A percentile compares a stretch with the other conserved stretches of the same genome.
These are phyloP conservation scores for Xiphophorus hellerii DNA, from an alignment of 2,113 vertebrate species.

Conservation along the genomic window DNA sequence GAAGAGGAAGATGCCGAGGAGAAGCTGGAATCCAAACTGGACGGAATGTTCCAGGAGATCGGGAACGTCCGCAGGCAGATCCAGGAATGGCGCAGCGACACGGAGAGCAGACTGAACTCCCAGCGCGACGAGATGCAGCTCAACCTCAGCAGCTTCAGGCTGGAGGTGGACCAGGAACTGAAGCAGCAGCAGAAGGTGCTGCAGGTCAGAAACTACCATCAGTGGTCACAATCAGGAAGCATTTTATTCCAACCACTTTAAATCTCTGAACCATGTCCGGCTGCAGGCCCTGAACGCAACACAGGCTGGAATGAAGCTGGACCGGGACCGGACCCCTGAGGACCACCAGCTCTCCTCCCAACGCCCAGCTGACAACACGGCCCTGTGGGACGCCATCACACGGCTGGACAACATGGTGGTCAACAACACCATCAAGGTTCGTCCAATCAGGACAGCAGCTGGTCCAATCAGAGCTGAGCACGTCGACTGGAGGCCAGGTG, in stretches of 20 bases:
- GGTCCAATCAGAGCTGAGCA: neutral
- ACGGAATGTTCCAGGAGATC: constrained; percentile 69
- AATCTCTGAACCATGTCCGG: constrained; percentile 58
- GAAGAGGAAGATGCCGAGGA: constrained; percentile 55
- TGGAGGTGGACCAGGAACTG: constrained; percentile 82
- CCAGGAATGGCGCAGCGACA: constrained; percentile 47
- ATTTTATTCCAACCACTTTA: neutral
- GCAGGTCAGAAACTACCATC: constrained; percentile 62
- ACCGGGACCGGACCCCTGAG: constrained; percentile 60
- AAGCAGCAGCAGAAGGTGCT: constrained; percentile 83
- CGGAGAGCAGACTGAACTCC: constrained; percentile 75
- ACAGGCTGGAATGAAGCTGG: constrained; percentile 73
- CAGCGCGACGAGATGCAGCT: constrained; percentile 81
- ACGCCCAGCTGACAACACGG: constrained; percentile 1
- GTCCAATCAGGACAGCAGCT: neutral
- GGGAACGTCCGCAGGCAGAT: constrained; percentile 71
- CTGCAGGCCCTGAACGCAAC: constrained; percentile 69
- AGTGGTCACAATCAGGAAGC: neutral
- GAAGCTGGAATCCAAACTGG: constrained; percentile 80
- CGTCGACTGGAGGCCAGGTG: neutral
- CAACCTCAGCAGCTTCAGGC: constrained; percentile 84
- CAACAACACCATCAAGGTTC: constrained; percentile 71
- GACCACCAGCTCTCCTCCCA: neutral
- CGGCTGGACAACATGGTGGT: constrained; percentile 70
- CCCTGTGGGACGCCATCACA: constrained; percentile 65